phyloP scores from a whole-genome alignment of 2,888 invertebrate species.

The Drosophila buzzatii region DNA sequence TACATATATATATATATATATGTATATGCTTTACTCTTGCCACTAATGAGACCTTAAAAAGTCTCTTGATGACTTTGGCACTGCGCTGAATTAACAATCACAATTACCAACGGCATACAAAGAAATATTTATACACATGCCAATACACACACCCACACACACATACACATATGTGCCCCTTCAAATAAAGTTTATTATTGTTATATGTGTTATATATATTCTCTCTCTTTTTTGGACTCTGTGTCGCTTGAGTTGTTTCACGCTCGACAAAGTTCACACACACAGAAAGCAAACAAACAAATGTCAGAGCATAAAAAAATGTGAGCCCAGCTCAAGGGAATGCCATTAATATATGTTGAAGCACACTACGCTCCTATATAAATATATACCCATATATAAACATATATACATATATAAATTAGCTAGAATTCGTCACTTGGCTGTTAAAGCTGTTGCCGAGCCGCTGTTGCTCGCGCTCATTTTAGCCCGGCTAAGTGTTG shows the following conservation, averaged over 20 bases:
- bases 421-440: conserved; percentile 72
- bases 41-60: background rate
- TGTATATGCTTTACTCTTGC: background rate
- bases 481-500: conserved; percentile 58
- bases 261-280: conserved; percentile 53
- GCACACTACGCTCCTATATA: conserved; percentile 9
- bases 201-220: conserved; percentile 12
- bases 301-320: conserved; percentile 54
- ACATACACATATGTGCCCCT: background rate
- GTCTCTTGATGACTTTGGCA: background rate
- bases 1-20: background rate
- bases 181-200: background rate
- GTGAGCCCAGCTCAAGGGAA: conserved; percentile 25
- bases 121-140: background rate
- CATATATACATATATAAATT: conserved; percentile 54
- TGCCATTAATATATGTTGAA: conserved; percentile 51
- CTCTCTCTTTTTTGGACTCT: conserved; percentile 5
- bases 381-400: background rate
- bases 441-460: conserved; percentile 48
- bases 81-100: conserved; percentile 12
- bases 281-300: conserved; percentile 50
- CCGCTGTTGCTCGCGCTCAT: conserved; percentile 29
- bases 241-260: conserved; percentile 57
- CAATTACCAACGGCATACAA: background rate
- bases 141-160: background rate